Conservation (phyloP, 1,140 invertebrate species). For the Patella vulgata region DNA sequence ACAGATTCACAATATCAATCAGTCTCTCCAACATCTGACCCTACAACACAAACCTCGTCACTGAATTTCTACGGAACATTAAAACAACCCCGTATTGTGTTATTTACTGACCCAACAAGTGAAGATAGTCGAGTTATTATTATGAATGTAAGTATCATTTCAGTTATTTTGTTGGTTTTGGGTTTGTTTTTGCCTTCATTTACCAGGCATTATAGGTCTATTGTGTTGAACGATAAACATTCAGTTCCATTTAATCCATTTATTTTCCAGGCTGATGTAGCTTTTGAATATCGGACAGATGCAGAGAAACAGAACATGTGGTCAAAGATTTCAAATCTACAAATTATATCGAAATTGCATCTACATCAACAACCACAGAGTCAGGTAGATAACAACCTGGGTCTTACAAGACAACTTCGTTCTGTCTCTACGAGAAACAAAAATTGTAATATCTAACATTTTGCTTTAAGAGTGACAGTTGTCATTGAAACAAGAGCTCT, state of each 20-base stretch:
- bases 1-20: not conserved
- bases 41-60: constrained; percentile 16
- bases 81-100: constrained; percentile 81
- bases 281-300: constrained; percentile 79
- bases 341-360: constrained; percentile 68
- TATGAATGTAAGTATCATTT: constrained; percentile 65
- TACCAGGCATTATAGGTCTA: no score
- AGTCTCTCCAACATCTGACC: not conserved
- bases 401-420: not conserved
- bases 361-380: not conserved
- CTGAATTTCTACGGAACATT: constrained; percentile 63
- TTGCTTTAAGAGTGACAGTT: not conserved
- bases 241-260: no score
- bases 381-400: no score
- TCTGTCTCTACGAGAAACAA: not conserved
- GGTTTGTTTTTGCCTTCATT: no score
- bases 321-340: constrained; percentile 75
- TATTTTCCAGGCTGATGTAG: constrained; percentile 75
- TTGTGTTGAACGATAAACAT: no score
- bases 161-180: no score
- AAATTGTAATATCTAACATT: not conserved
- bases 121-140: constrained; percentile 79
- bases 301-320: constrained; percentile 74
- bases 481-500: no score
- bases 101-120: constrained; percentile 77